Conservation (phyloP, 2,888 invertebrate genomes). For the Margaritifera margaritifera region DNA sequence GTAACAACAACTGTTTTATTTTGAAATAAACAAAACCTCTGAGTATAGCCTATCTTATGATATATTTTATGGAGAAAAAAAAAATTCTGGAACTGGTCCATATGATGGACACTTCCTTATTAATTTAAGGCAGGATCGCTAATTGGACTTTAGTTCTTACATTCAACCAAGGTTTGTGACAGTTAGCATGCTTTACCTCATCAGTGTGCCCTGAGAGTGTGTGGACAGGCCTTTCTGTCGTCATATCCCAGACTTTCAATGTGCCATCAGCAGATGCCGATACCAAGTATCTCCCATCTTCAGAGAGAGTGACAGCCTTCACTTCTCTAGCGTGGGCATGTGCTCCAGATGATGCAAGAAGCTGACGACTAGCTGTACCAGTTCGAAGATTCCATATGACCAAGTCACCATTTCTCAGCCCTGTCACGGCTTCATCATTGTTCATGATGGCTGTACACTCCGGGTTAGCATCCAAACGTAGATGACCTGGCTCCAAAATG, state of each 20-base stretch:
- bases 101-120: too few species aligned
- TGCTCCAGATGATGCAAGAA: constrained; percentile 57
- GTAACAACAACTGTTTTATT: too few species aligned
- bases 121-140: too few species aligned
- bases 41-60: too few species aligned
- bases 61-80: too few species aligned
- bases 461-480: constrained; percentile 69
- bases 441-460: constrained; percentile 70
- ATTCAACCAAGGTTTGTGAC: too few species aligned
- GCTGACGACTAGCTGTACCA: constrained; percentile 66
- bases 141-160: too few species aligned
- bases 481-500: constrained; percentile 66
- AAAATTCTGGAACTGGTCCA: too few species aligned
- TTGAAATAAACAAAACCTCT: too few species aligned
- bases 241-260: constrained; percentile 71
- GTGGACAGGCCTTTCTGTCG: constrained; percentile 66
- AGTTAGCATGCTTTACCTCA: constrained; percentile 57
- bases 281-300: constrained; percentile 68
- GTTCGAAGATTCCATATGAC: constrained; percentile 71
- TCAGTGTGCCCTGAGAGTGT: constrained; percentile 70
- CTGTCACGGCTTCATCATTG: constrained; percentile 71
- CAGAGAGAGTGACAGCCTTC: constrained; percentile 67
- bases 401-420: constrained; percentile 71
- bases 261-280: constrained; percentile 71
- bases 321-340: constrained; percentile 70